A percentile compares a stretch with the other conserved stretches of the same genome.
Evolutionary conservation across 2,113 vertebrate genomes (phyloP).

Genomic region (Myotis brandtii): DNA sequence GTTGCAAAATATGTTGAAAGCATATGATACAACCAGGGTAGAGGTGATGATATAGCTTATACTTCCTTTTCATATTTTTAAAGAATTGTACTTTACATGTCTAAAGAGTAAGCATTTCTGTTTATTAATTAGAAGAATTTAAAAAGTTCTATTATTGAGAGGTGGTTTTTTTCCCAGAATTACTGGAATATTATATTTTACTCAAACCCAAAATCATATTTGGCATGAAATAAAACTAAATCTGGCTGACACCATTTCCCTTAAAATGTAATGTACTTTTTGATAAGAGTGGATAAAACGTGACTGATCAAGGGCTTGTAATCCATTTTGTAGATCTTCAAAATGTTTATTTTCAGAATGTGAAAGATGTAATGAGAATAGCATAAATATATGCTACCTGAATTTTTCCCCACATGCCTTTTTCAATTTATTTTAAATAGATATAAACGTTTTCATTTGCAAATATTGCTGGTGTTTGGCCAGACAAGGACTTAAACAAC

Average conservation of each 20-base stretch:
- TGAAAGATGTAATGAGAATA: conserved; percentile 4
- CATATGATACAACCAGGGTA: background rate
- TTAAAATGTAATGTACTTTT: conserved; percentile 28
- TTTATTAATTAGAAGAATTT: conserved; percentile 28
- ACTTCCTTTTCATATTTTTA: conserved; percentile 22
- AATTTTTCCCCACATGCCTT: background rate
- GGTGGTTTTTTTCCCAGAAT: background rate
- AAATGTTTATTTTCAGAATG: conserved; percentile 37
- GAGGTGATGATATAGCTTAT: background rate
- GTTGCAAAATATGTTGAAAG: conserved; percentile 1
- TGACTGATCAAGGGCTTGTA: background rate
- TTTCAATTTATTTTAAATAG: background rate
- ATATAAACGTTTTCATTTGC: background rate
- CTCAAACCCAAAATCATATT: background rate
- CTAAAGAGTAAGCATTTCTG: conserved; percentile 22
- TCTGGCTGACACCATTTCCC: background rate
- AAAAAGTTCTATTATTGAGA: background rate
- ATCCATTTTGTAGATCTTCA: background rate
- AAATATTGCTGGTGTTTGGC: background rate
- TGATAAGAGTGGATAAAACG: background rate
- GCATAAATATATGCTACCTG: background rate
- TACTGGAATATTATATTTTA: conserved; percentile 20
- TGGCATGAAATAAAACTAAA: background rate
- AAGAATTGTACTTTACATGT: background rate
- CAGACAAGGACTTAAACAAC: background rate